Conservation (phyloP, 2,888 invertebrate genomes). For the Chrysina gloriosa region DNA sequence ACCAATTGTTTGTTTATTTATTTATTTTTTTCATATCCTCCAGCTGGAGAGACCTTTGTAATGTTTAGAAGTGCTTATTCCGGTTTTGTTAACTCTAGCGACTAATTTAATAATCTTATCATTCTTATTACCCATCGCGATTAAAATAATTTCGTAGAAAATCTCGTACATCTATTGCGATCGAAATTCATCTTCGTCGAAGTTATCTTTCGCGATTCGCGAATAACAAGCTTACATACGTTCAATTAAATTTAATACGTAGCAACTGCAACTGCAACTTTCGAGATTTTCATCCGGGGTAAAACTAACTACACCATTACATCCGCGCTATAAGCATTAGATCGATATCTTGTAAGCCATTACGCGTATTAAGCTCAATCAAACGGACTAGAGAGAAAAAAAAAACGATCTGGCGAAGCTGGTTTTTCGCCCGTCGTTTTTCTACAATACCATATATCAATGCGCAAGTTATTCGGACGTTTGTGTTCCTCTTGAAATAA, state of each 20-base stretch:
- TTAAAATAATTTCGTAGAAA: too few relatives aligned
- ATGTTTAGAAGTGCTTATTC: too few relatives aligned
- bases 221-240: neutral
- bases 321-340: slow-evolving; percentile 5
- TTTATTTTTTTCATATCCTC: too few relatives aligned
- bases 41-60: too few relatives aligned
- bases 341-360: slow-evolving; percentile 18
- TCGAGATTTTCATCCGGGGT: neutral
- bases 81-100: too few relatives aligned
- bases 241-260: slow-evolving; percentile 19
- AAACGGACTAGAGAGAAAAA: slow-evolving; percentile 6
- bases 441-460: slow-evolving; percentile 21
- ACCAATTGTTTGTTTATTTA: too few relatives aligned
- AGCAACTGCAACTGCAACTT: neutral
- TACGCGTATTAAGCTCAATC: slow-evolving; percentile 22
- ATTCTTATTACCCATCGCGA: too few relatives aligned
- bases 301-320: neutral
- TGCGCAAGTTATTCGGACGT: slow-evolving; percentile 28
- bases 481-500: slow-evolving; percentile 29
- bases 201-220: too few relatives aligned
- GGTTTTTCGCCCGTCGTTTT: slow-evolving; percentile 20
- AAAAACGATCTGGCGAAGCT: slow-evolving; percentile 5
- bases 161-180: too few relatives aligned
- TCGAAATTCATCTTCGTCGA: too few relatives aligned
- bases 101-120: too few relatives aligned